Evolutionary conservation across 2,113 vertebrate species (phyloP).

Genomic region (Erythrocercus mccallii): DNA sequence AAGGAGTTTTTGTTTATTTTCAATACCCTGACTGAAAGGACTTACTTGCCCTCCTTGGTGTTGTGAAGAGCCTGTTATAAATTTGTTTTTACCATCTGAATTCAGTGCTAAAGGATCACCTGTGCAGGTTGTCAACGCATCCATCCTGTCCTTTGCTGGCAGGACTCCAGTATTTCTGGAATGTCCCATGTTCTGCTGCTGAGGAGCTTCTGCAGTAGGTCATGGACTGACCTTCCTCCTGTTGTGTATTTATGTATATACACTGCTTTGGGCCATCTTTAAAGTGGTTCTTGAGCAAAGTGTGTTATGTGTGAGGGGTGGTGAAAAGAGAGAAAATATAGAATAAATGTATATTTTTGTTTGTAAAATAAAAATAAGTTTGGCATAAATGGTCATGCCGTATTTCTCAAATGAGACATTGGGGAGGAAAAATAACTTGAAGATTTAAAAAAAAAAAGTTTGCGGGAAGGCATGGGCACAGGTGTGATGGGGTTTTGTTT

Average conservation of each 20-base stretch:
- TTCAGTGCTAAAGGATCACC: background rate
- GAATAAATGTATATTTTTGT: conserved; percentile 69
- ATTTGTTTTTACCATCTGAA: background rate
- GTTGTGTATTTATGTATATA: conserved; percentile 12
- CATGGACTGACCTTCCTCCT: conserved; percentile 4
- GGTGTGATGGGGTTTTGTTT: background rate
- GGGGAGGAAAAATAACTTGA: background rate
- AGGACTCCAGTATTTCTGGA: background rate
- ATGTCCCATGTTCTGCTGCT: background rate
- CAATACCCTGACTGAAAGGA: background rate
- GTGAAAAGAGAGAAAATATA: conserved; percentile 33
- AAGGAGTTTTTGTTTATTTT: background rate
- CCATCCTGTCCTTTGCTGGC: background rate
- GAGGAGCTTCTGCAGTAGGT: conserved; percentile 32
- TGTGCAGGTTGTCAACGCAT: background rate
- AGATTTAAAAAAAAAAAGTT: background rate
- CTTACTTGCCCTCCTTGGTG: background rate
- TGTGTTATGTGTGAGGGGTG: background rate
- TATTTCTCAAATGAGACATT: background rate
- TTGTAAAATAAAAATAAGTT: conserved; percentile 68
- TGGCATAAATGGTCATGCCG: conserved; percentile 37
- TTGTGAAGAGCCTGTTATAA: background rate
- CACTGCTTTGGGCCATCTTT: background rate
- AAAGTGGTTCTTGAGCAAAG: conserved; percentile 3
- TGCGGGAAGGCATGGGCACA: no score